Evolutionary conservation across 2,888 invertebrate genomes (phyloP).

Genomic region (Phania funesta): DNA sequence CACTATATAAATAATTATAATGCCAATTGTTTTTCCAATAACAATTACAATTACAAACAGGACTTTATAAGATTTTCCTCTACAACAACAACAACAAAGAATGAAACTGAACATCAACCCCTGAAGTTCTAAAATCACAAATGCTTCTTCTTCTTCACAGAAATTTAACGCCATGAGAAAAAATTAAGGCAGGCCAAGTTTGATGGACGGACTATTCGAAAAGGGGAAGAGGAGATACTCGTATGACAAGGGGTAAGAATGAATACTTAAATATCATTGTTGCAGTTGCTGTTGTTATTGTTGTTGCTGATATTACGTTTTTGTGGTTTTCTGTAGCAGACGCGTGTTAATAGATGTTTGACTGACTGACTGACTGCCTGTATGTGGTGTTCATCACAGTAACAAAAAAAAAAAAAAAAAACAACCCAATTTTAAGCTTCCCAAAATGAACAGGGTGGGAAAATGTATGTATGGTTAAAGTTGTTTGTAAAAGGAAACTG

Average conservation of each 20-base stretch:
- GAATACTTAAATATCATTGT: slow-evolving; percentile 42
- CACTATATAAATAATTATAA: slow-evolving; percentile 49
- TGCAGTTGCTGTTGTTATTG: no score
- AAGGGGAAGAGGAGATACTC: slow-evolving; percentile 5
- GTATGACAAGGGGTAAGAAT: slow-evolving; percentile 22
- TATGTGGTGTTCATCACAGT: slow-evolving; percentile 35
- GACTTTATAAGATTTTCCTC: slow-evolving; percentile 51
- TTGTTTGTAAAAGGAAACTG: slow-evolving; percentile 11
- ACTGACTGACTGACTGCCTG: background rate
- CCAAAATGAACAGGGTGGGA: slow-evolving; percentile 41
- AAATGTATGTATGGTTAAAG: slow-evolving; percentile 26
- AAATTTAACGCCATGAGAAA: slow-evolving; percentile 65
- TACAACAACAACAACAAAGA: background rate
- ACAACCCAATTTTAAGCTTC: slow-evolving; percentile 16
- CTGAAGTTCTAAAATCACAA: slow-evolving; percentile 53
- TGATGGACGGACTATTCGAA: slow-evolving; percentile 11
- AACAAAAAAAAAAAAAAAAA: no score
- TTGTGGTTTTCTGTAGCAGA: slow-evolving; percentile 61
- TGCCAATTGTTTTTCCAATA: slow-evolving; percentile 66
- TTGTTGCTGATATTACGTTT: slow-evolving; percentile 51
- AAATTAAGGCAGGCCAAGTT: slow-evolving; percentile 59
- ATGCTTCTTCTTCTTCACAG: slow-evolving; percentile 30
- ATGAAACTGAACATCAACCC: slow-evolving; percentile 26
- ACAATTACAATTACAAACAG: slow-evolving; percentile 64
- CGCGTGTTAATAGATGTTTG: slow-evolving; percentile 59